Evolutionary conservation across 2,888 invertebrate genomes (phyloP).

Genomic region (Cerceris rybyensis): DNA sequence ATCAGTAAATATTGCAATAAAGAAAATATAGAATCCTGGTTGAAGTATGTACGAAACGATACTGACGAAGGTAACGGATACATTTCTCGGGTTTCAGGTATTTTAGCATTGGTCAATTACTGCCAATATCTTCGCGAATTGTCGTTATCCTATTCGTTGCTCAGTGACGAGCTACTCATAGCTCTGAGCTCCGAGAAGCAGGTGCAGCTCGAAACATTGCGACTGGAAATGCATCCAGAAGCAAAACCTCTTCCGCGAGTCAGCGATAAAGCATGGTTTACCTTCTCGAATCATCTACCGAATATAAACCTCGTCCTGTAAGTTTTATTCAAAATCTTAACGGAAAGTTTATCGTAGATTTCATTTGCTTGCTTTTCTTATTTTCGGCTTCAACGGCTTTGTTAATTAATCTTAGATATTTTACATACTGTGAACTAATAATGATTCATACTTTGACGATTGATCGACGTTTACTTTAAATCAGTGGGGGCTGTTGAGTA

Average conservation of each 20-base stretch:
- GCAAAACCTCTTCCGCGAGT: slow-evolving; percentile 69
- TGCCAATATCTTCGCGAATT: slow-evolving; percentile 76
- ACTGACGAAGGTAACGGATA: too few species aligned
- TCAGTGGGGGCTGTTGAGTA: too few species aligned
- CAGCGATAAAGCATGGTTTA: slow-evolving; percentile 73
- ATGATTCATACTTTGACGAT: too few species aligned
- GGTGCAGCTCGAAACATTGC: slow-evolving; percentile 71
- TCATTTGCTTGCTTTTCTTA: too few species aligned
- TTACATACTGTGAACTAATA: too few species aligned
- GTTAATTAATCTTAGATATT: too few species aligned
- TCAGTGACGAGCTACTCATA: slow-evolving; percentile 77
- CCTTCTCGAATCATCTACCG: slow-evolving; percentile 72
- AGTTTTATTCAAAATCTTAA: slow-evolving; percentile 50
- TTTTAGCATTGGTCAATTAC: slow-evolving; percentile 70
- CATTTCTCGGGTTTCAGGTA: slow-evolving; percentile 64
- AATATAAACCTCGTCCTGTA: slow-evolving; percentile 77
- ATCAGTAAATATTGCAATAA: too few species aligned
- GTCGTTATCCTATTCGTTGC: slow-evolving; percentile 76
- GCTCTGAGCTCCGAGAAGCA: slow-evolving; percentile 71
- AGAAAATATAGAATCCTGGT: too few species aligned
- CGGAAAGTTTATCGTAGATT: too few species aligned
- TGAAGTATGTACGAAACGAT: too few species aligned
- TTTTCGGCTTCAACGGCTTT: too few species aligned
- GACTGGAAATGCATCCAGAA: slow-evolving; percentile 76
- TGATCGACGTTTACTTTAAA: too few species aligned